These are phyloP conservation scores for Ischnus inquisitorius DNA, from an alignment of 2,888 invertebrate species.

Conservation along the genomic window DNA sequence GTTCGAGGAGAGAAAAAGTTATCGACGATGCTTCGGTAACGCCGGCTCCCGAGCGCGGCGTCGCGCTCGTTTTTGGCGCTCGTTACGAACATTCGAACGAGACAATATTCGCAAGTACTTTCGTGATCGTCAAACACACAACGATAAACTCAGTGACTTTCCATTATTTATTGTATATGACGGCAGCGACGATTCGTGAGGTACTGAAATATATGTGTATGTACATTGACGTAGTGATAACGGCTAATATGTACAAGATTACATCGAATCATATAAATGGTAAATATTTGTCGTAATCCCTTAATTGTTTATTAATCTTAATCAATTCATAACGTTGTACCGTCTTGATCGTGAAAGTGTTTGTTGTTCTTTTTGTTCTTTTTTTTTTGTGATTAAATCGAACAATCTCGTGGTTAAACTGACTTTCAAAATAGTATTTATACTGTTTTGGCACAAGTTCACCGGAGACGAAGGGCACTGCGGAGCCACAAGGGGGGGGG, in stretches of 20 bases:
- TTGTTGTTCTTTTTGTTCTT: no score
- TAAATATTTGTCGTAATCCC: conserved; percentile 67
- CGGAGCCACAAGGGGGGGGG: conserved; percentile 23
- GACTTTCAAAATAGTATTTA: conserved; percentile 70
- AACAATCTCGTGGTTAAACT: conserved; percentile 67
- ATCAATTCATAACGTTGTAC: conserved; percentile 74
- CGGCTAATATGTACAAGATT: conserved; percentile 83
- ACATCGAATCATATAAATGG: conserved; percentile 83
- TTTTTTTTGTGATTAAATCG: conserved; percentile 60
- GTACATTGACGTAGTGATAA: conserved; percentile 83
- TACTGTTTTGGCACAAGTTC: conserved; percentile 70
- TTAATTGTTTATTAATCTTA: conserved; percentile 70
- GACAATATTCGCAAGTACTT: neutral
- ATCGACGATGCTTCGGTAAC: neutral
- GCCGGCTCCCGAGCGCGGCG: conserved; percentile 3
- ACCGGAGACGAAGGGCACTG: conserved; percentile 61
- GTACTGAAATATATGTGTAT: conserved; percentile 83
- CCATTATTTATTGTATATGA: conserved; percentile 80
- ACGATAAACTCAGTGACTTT: conserved; percentile 60
- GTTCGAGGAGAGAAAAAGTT: neutral
- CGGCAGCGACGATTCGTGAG: conserved; percentile 82
- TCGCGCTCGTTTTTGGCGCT: neutral
- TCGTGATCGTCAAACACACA: neutral
- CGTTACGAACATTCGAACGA: neutral
- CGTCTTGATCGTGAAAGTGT: conserved; percentile 62